phyloP scores from a whole-genome alignment of 2,797 vertebrate species.

The Limosa lapponica region DNA sequence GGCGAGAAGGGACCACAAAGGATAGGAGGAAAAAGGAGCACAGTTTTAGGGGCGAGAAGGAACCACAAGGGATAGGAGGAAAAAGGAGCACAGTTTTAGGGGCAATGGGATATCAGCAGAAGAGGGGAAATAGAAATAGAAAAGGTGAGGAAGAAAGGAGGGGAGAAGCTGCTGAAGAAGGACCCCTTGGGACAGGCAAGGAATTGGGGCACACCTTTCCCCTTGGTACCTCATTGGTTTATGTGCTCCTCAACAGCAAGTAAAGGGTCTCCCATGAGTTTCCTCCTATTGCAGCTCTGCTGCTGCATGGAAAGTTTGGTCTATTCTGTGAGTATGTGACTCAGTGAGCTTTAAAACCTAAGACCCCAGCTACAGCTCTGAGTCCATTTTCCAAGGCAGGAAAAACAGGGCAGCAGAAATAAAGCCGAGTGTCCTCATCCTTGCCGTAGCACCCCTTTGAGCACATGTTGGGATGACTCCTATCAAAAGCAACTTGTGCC shows the following conservation, averaged over 20 bases:
- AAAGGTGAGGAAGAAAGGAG: not conserved
- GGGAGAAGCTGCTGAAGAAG: not conserved
- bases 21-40: not conserved
- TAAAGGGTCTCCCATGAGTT: not conserved
- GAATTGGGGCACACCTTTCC: not conserved
- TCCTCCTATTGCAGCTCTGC: not conserved
- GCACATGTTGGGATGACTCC: not conserved
- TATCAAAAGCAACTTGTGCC: not conserved
- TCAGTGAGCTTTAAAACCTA: not conserved
- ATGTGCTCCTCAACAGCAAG: not conserved
- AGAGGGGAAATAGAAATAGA: not conserved
- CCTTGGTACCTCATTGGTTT: not conserved
- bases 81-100: not conserved
- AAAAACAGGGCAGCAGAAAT: not conserved
- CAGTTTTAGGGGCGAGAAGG: not conserved
- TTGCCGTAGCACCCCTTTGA: not conserved
- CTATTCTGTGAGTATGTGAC: not conserved
- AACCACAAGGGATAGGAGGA: too few species aligned
- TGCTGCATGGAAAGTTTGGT: not conserved
- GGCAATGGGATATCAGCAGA: not conserved
- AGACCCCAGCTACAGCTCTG: not conserved
- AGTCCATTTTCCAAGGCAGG: not conserved
- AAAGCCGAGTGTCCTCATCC: not conserved
- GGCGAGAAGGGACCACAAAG: fast-evolving
- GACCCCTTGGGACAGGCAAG: not conserved